Percentiles rank a stretch among this genome's conserved stretches.
Evolutionary conservation across 2,113 vertebrate species (phyloP).

Genomic region (Pteronura brasiliensis): DNA sequence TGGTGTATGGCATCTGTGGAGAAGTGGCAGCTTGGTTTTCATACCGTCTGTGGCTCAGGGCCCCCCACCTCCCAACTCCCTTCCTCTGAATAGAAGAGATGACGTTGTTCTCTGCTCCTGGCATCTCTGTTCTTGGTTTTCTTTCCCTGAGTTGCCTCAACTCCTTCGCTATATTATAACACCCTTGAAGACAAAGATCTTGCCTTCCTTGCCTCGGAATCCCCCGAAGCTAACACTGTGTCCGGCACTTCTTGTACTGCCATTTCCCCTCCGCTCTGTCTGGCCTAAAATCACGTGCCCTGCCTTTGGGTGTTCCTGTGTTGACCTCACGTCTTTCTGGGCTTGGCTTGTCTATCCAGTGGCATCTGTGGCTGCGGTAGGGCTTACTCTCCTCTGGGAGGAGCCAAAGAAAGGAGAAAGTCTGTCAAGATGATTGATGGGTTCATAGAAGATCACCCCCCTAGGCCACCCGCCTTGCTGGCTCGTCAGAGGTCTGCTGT

Average conservation of each 20-base stretch:
- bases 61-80: background rate
- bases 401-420: background rate
- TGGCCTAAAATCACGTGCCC: background rate
- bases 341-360: background rate
- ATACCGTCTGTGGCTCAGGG: background rate
- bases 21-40: background rate
- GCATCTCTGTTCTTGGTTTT: background rate
- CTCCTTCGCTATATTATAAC: background rate
- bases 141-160: background rate
- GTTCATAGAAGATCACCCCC: too few relatives aligned
- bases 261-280: background rate
- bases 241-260: background rate
- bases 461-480: background rate
- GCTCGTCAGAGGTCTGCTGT: background rate
- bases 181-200: background rate
- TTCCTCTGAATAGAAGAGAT: background rate
- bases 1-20: background rate
- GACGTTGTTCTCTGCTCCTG: background rate
- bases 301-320: background rate
- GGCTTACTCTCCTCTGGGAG: background rate
- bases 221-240: background rate
- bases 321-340: background rate
- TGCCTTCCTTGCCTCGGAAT: background rate
- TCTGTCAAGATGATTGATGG: background rate
- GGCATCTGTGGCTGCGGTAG: background rate